Percentiles rank a stretch among this genome's conserved stretches.
phyloP scores from a whole-genome alignment of 2,888 invertebrate genomes.

The Chalcosyrphus nemorum region DNA sequence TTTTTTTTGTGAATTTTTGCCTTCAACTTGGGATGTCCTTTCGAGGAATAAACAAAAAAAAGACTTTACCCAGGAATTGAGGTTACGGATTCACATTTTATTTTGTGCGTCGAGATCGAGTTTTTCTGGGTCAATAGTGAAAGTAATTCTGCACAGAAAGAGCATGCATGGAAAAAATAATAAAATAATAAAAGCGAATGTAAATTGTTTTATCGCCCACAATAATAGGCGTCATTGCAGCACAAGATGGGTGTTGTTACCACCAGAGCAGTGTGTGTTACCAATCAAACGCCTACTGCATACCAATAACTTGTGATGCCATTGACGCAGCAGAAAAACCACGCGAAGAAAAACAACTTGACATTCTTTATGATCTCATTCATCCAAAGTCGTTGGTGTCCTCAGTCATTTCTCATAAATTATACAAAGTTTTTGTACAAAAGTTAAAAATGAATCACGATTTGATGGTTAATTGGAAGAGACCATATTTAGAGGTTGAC shows the following conservation, averaged over 20 bases:
- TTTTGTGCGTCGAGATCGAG: not conserved
- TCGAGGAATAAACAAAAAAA: constrained; percentile 6
- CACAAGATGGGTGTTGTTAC: not conserved
- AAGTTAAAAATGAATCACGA: constrained; percentile 13
- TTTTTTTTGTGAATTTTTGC: constrained; percentile 15
- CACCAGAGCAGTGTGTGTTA: constrained; percentile 23
- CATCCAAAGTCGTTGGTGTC: not conserved
- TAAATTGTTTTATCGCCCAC: constrained; percentile 51
- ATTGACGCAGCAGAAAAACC: constrained; percentile 7
- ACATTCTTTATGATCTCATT: constrained; percentile 37
- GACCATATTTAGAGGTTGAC: constrained; percentile 43
- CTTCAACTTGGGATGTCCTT: constrained; percentile 64
- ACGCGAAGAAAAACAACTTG: not conserved
- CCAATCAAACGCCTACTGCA: constrained; percentile 65
- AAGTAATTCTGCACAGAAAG: constrained; percentile 35
- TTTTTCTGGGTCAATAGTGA: constrained; percentile 69
- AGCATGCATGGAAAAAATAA: not conserved
- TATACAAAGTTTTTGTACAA: not conserved
- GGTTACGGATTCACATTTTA: constrained; percentile 50
- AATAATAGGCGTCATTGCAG: constrained; percentile 43
- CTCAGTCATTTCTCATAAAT: constrained; percentile 25
- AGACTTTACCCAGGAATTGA: constrained; percentile 5
- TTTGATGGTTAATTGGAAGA: constrained; percentile 5
- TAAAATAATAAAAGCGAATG: not conserved
- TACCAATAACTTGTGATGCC: constrained; percentile 44